Base-by-base conservation (phyloP, 1,140 invertebrate genomes). In the Achroia grisella region DNA sequence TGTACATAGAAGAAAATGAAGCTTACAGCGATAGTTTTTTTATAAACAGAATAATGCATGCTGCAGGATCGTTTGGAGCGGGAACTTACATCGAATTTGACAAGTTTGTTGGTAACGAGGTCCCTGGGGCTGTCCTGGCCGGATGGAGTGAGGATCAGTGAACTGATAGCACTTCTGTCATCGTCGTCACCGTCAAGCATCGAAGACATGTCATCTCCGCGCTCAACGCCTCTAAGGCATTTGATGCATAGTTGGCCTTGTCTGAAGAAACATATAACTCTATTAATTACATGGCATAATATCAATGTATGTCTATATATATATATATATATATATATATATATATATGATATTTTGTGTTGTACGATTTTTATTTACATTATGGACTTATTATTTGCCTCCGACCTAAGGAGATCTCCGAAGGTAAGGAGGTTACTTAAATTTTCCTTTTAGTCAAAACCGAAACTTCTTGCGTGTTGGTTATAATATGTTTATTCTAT, bases 161-260 rank as follows among this genome's bases (percentile, higher is more conserved):
- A 91, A 52, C 91, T 91, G 37, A 91, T 88, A 36, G 90, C 87
- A 52, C 90, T 91, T 35, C 86, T 87, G 50, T 94, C 93, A 36
- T 93, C 92, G 41, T 92, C 92, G 37, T 93, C 90, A 8, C 91
- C 90, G 17, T 91, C 90, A 13, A 92, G 78, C 56, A 93, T 89
- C 4, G 91, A 88, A 0, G 91, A 92, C 56, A 92, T 88, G 53
- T 93, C 91, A 46, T 93, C 91, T 2, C 78, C 85, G 9, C 88
- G 80, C 39, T 93, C 92, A 31, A 91, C 88, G 23, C 79, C 77
- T 17, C 93, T 87, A 14, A 95, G 84, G 67, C 94, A 95, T 53
- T 93, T 90, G 44, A 90, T 90, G 65, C 93, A 95, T 44, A 94
- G 86, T 64, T 93, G 91, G 2, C 93, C 93, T 88, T 93, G 91